A percentile compares a stretch with the other conserved stretches of the same genome.
Evolutionary conservation across 2,113 vertebrate genomes (phyloP).

Genomic region (Psittacara wagleri): DNA sequence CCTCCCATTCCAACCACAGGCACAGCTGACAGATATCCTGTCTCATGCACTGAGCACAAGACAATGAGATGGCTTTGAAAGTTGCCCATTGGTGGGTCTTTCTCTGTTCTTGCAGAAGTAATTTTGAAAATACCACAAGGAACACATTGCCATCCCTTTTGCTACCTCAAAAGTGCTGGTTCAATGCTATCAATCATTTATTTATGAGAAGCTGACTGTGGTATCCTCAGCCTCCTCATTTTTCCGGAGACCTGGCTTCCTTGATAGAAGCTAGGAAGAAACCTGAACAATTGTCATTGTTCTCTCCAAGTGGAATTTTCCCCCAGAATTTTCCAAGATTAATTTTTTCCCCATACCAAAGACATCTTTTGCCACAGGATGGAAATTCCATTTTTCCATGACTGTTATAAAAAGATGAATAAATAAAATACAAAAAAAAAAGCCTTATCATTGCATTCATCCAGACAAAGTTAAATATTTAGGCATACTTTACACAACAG

Average conservation of each 20-base stretch:
- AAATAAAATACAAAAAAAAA: neutral
- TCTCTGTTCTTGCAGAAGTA: neutral
- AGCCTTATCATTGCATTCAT: neutral
- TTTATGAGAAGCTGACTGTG: neutral
- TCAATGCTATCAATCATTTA: neutral
- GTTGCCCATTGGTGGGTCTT: neutral
- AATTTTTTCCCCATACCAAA: neutral
- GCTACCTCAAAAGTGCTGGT: neutral
- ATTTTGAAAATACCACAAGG: neutral
- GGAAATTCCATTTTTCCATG: neutral
- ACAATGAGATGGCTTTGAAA: neutral
- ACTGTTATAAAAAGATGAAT: neutral
- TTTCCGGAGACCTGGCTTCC: neutral
- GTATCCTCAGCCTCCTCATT: neutral
- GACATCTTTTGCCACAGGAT: neutral
- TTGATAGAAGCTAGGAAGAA: neutral
- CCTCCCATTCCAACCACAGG: neutral
- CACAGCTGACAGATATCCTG: neutral
- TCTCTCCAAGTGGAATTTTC: neutral
- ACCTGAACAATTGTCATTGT: neutral
- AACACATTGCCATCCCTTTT: neutral
- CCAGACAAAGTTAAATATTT: neutral
- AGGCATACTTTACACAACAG: neutral
- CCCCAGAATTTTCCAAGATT: neutral
- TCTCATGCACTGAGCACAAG: neutral